Base-by-base conservation (phyloP, 1,140 invertebrate genomes). In the Drosophila santomea region DNA sequence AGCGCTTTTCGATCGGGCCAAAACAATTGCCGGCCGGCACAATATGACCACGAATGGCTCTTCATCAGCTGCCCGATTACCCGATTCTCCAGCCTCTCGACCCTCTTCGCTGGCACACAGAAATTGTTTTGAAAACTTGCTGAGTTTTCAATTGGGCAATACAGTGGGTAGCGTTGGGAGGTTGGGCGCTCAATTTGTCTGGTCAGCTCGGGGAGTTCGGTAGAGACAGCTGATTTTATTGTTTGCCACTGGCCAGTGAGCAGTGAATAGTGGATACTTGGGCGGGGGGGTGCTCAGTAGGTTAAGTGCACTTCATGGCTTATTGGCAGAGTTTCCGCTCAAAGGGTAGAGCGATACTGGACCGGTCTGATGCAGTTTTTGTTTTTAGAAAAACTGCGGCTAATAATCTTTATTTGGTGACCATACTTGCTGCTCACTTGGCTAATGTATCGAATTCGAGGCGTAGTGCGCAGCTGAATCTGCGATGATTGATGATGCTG, bases 1-100 rank as follows among this genome's bases (percentile, higher is more conserved):
- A 84, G 80, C 81, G 80, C 74, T 84, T 84, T 83, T 84, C 61
- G 81, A 85, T 67, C 81, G 67, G 61, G 66, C 75, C 58, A 71
- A 63, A 85, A 84, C 80, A 84, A 84, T 84, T 73, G 80, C 77
- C 77, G 81, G 81, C 80, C 81, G 80, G 81, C 80, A 57, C 43
- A 63, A 56, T 44, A 47, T 43, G 55, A 45, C 73, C 66, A 52
- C 60, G 50, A 25, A 58, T 43, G 39, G 44, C 68, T 55, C 25
- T 41, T 59, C 25, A 50, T 45, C 41, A 20, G 32, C 15, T 20
- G 17, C 38, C 28, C 36, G 23, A 20, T 23, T 35, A n/a, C 43
- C 32, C 41, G 23, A 28, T 7, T 36, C 17, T 36, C 38, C 7
- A 14, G 25, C 56, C 51, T 56, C 36, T 11, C 36, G 36, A 4